Percentiles rank a stretch among this genome's conserved stretches.
phyloP scores from a whole-genome alignment of 2,797 vertebrate species.

The Xyrichtys novacula region DNA sequence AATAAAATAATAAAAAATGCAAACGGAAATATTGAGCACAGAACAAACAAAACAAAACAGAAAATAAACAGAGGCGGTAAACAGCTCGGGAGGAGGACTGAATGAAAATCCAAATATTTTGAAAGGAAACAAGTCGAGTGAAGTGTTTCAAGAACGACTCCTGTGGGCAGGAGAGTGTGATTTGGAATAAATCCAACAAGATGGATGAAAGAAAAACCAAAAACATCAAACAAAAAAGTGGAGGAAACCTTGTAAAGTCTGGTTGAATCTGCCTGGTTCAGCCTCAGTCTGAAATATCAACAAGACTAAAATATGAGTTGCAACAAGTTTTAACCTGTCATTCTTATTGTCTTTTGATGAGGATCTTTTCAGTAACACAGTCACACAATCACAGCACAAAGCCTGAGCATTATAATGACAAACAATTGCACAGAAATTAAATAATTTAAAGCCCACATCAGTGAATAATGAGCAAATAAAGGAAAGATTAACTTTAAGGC shows the following conservation, averaged over 20 bases:
- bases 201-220: background rate
- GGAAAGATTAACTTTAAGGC: background rate
- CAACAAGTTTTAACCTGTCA: background rate
- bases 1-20: no score
- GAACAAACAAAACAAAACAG: background rate
- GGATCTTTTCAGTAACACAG: background rate
- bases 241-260: background rate
- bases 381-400: background rate
- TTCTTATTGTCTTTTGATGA: background rate
- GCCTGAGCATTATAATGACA: background rate
- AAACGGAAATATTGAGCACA: background rate
- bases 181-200: conserved; percentile 14
- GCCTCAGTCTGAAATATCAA: background rate
- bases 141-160: background rate
- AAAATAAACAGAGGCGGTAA: background rate
- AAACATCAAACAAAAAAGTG: background rate
- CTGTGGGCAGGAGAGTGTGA: background rate
- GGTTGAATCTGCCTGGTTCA: background rate
- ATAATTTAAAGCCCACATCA: background rate
- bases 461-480: background rate
- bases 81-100: background rate
- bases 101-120: conserved; percentile 21
- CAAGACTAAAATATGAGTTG: background rate
- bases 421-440: background rate
- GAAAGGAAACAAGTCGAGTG: conserved; percentile 13